Base-by-base conservation (phyloP, 2,797 vertebrate species). In the Acomys russatus region DNA sequence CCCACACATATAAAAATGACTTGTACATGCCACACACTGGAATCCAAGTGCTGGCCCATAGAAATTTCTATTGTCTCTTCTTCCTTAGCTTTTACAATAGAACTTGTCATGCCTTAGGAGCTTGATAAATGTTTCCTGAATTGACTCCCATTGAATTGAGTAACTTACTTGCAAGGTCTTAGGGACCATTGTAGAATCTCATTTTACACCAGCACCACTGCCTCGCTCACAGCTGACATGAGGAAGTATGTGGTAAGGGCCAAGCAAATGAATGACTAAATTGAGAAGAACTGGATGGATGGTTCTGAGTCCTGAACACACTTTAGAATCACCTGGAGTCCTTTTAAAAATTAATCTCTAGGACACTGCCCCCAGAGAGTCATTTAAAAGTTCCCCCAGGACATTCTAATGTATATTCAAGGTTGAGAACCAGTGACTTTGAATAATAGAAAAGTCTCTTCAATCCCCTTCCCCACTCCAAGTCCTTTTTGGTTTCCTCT, bases 351-450 rank as follows among this genome's bases (percentile, higher is more conserved):
- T 83, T 88, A 73, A 54, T 94, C 76, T 77, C 73, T 71, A 59
- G 28, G 64, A 68, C 14, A 0, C 3, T 59, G 56, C 49, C 28
- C 78, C 71, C 54, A 94, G 70, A 93, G 61, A 91, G 10, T 91
- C 73, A 92, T 89, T 94, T 77, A 9, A 90, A 96, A 92, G 17
- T 93, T 68, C 33, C 73, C 82, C 12, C 12, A 2, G 66, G 33
- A 92, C 94, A 96, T 64, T 91, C 78, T 80, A 91, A 91, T 73
- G 9, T 66, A 89, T n/a, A 44, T n/a, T 87, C 54, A 77, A 94
- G 35, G 56, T n/a, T 84, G 94, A 93, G 38, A 94, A 64, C 68
- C 71, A 88, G 71, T 83, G 79, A 77, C 87, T 96, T 84, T 84
- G 94, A 95, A 80, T 56, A 94, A 56, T 49, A 74, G 14, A 28